A percentile compares a stretch with the other conserved stretches of the same genome.
Conservation (phyloP, 2,797 vertebrate genomes). For the Crax fasciolata region DNA sequence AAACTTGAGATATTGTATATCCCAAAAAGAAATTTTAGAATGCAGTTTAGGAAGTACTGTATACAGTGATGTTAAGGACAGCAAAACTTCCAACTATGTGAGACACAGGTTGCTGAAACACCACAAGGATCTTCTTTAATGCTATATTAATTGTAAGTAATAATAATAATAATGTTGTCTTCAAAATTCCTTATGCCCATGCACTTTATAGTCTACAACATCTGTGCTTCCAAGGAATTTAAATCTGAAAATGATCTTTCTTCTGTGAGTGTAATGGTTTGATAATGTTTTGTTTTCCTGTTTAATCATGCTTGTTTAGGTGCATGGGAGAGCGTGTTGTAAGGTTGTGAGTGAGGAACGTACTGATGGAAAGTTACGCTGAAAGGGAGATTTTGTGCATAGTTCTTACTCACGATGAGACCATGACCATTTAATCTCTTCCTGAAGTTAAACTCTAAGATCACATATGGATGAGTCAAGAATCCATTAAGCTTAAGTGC, state of each 20-base stretch:
- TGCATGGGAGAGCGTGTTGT: background rate
- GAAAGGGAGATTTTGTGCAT: background rate
- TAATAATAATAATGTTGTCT: background rate
- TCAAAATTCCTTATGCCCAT: background rate
- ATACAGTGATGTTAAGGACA: background rate
- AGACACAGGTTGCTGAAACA: slow-evolving; percentile 1
- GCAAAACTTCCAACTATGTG: background rate
- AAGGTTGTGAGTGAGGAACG: background rate
- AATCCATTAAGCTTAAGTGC: background rate
- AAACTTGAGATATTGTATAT: slow-evolving; percentile 26
- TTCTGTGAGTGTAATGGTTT: slow-evolving; percentile 13
- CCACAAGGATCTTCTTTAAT: slow-evolving; percentile 32
- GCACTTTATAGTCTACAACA: background rate
- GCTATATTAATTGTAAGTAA: background rate
- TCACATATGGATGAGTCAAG: background rate
- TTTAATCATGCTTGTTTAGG: background rate
- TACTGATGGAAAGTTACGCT: background rate
- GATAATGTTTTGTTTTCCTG: slow-evolving; percentile 8
- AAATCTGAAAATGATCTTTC: slow-evolving; percentile 31
- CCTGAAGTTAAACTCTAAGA: background rate
- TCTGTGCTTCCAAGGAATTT: background rate
- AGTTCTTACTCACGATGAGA: background rate
- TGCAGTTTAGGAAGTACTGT: slow-evolving; percentile 21
- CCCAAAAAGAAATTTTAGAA: slow-evolving; percentile 30
- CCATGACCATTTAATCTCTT: background rate